Base-by-base conservation (phyloP, 1,140 invertebrate species). In the Atta texana region DNA sequence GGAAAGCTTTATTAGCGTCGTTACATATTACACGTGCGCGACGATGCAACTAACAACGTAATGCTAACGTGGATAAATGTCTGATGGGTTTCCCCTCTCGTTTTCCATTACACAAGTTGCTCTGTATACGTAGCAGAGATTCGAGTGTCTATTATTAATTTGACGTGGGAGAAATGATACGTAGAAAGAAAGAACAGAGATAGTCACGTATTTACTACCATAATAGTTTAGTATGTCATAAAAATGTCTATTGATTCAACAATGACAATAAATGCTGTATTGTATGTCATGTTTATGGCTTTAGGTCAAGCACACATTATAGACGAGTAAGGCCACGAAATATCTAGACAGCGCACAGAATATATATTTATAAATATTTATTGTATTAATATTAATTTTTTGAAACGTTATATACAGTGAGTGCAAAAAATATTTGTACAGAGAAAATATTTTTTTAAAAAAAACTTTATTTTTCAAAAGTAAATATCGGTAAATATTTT, bases 31-130 rank as follows among this genome's bases (percentile, higher is more conserved):
- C 28, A 14, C 68, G 28, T n/a, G 80, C 55, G 55, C 80, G 68
- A 74, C 80, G 53, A 82, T 61, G 68, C 80, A 72, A 75, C 53
- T 63, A 74, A 75, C 69, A 84, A 74, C 55, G 24, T 84, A 61
- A 84, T 55, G 69, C 31, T 44, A 75, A 74, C 64, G 16, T 66
- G 57, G 16, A 44, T 39, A 39, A 84, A 84, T 63, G 39, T 74
- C 28, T 14, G 55, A 82, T 55, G 18, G 49, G n/a, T 51, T 49
- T 84, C 55, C 24, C 55, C 80, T 84, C 55, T 84, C 80, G 39
- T 74, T 75, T 84, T 75, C 69, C 39, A 18, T 74, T 61, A 39
- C 0, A 21, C 44, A n/a, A 31, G 34, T 31, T 7, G 61, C 44
- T 64, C 49, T 12, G 39, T 44, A 44, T 31, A n/a, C 44, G 4